Conservation (phyloP, 2,797 vertebrate species). For the Halcyon smyrnensis region DNA sequence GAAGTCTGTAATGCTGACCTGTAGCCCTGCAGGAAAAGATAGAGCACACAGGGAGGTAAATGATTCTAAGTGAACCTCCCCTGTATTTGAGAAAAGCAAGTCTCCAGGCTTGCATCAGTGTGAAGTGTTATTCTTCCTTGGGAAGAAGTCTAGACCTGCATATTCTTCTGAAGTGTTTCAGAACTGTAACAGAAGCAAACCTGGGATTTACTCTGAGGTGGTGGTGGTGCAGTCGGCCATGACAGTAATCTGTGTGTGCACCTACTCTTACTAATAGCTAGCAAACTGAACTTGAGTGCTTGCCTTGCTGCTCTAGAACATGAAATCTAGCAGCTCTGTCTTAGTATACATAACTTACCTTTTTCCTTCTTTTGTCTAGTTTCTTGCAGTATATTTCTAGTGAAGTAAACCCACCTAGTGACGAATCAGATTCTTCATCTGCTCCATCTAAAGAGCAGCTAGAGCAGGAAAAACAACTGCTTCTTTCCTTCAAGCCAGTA, state of each 20-base stretch:
- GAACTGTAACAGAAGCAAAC: neutral
- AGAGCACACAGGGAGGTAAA: fast-evolving
- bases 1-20: fast-evolving
- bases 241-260: fast-evolving
- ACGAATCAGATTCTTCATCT: constrained; percentile 88
- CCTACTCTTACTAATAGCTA: neutral
- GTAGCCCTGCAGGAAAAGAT: neutral
- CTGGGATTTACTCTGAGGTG: neutral
- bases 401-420: constrained; percentile 88
- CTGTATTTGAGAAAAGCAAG: neutral
- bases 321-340: neutral
- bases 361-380: constrained; percentile 67
- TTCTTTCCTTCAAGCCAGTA: constrained; percentile 97
- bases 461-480: constrained; percentile 94
- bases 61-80: fast-evolving
- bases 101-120: neutral
- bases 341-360: neutral
- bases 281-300: neutral
- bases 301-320: neutral
- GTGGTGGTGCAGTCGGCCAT: fast-evolving
- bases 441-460: constrained; percentile 94
- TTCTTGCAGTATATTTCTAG: constrained; percentile 98
- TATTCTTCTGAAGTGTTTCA: fast-evolving
- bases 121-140: neutral
- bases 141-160: fast-evolving